A percentile compares a stretch with the other conserved stretches of the same genome.
phyloP scores from a whole-genome alignment of 2,113 vertebrate species.

The Etia nguti region DNA sequence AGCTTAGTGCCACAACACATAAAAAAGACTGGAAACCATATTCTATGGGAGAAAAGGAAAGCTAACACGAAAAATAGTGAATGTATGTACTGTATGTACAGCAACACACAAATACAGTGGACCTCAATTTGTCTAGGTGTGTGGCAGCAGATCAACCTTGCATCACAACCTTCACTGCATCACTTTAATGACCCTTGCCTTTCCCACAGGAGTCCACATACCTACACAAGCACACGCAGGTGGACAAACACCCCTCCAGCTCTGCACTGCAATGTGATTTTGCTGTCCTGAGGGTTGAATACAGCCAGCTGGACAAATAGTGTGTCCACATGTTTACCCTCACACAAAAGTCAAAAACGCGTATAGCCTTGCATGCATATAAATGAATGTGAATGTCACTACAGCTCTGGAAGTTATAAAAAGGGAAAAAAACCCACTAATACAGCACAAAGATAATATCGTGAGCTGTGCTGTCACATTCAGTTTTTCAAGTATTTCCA shows the following conservation, averaged over 20 bases:
- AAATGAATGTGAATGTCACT: neutral
- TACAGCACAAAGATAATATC: neutral
- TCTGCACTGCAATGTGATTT: neutral
- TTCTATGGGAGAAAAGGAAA: neutral
- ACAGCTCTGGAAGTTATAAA: neutral
- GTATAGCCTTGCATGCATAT: neutral
- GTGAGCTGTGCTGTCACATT: neutral
- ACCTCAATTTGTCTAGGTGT: neutral
- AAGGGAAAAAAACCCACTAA: neutral
- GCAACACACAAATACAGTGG: neutral
- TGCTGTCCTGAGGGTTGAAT: constrained; percentile 10
- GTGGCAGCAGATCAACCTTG: neutral
- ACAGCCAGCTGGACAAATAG: neutral
- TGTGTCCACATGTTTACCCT: constrained; percentile 10
- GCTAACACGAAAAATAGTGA: neutral
- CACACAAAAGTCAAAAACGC: neutral
- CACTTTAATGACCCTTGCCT: constrained; percentile 18
- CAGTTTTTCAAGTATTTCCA: neutral
- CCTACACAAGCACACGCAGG: neutral
- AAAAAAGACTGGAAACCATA: neutral
- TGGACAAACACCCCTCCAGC: constrained; percentile 2
- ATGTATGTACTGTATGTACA: neutral
- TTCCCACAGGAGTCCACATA: neutral
- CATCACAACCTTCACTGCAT: neutral
- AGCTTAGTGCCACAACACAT: neutral